A percentile compares a stretch with the other conserved stretches of the same genome.
These are phyloP conservation scores for Allolobophora icterica DNA, from an alignment of 2,888 invertebrate species.

Conservation along the genomic window DNA sequence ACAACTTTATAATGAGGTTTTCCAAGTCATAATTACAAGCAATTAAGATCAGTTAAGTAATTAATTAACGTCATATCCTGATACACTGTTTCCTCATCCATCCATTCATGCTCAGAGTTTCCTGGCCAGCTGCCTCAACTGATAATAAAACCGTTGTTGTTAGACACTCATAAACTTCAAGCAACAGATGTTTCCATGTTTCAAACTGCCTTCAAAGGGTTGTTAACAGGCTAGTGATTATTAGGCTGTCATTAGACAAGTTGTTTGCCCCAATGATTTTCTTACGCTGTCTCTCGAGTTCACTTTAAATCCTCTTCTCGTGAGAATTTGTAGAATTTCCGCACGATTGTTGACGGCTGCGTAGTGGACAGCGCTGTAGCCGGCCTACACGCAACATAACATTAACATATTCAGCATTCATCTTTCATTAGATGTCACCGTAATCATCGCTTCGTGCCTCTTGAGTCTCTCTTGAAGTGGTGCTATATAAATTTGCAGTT, in stretches of 20 bases:
- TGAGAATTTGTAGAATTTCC: not conserved
- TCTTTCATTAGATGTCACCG: not conserved
- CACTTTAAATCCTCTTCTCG: not conserved
- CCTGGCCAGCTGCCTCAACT: no score
- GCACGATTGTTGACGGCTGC: slow-evolving; percentile 4
- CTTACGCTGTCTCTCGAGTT: not conserved
- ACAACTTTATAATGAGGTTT: no score
- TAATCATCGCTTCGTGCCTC: not conserved
- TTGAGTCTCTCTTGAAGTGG: no score
- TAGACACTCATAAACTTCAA: not conserved
- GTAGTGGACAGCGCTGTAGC: not conserved
- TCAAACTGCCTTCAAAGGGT: not conserved
- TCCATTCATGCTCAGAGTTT: no score
- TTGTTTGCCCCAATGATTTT: not conserved
- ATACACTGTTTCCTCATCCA: no score
- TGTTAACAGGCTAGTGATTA: not conserved
- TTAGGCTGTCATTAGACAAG: no score
- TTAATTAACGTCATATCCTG: no score
- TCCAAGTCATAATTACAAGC: no score
- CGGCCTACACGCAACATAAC: not conserved
- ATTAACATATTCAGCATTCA: not conserved
- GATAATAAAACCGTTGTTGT: no score
- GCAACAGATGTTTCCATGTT: not conserved
- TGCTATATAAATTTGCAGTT: no score
- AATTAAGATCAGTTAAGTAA: no score